A percentile compares a stretch with the other conserved stretches of the same genome.
These are phyloP conservation scores for Tiliqua scincoides DNA, from an alignment of 2,113 vertebrate species.

Conservation along the genomic window DNA sequence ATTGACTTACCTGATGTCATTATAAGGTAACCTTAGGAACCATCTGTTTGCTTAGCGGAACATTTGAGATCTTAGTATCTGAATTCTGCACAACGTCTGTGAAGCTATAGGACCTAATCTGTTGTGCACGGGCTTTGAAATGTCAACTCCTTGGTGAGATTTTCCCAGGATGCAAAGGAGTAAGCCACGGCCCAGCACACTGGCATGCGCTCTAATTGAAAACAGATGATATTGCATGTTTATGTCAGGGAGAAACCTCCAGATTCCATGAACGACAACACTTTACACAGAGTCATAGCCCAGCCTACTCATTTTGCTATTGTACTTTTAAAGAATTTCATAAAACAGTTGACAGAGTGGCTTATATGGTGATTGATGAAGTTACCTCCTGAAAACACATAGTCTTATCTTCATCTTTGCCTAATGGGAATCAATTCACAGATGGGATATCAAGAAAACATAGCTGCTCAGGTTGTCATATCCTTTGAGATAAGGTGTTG, in stretches of 20 bases:
- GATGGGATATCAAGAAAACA: conserved; percentile 66
- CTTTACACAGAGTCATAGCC: neutral
- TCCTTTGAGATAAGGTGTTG: conserved; percentile 51
- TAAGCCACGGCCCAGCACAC: too few species aligned
- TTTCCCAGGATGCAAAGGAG: neutral
- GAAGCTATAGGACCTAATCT: too few species aligned
- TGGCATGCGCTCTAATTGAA: neutral
- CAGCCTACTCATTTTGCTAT: neutral
- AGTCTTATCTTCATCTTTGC: conserved; percentile 68
- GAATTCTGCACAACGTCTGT: too few species aligned
- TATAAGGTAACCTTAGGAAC: neutral
- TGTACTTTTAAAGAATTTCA: conserved; percentile 22
- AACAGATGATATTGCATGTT: neutral
- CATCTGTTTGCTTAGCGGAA: neutral
- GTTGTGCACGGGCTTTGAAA: neutral
- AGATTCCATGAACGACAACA: neutral
- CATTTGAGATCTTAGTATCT: neutral
- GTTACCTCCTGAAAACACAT: conserved; percentile 54
- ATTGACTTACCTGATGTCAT: too few species aligned
- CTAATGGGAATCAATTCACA: conserved; percentile 66
- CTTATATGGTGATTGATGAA: conserved; percentile 52
- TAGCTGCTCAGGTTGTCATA: conserved; percentile 66
- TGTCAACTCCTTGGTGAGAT: neutral
- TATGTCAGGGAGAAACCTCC: neutral
- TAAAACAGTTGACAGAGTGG: conserved; percentile 14